phyloP scores from a whole-genome alignment of 2,113 vertebrate genomes.

The Empidonax traillii region DNA sequence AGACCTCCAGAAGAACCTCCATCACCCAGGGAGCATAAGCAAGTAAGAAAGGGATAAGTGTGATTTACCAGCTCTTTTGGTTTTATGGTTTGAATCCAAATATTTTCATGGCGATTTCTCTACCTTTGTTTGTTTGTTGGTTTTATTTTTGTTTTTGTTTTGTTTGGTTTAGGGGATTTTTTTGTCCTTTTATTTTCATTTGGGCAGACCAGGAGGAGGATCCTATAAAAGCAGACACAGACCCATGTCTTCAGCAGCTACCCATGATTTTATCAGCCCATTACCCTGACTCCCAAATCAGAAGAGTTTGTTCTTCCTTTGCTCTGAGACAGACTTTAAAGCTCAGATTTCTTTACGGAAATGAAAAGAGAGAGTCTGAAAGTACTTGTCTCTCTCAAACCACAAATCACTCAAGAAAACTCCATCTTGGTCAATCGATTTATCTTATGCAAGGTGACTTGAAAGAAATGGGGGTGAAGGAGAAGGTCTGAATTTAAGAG shows the following conservation, averaged over 20 bases:
- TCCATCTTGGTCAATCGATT: not conserved
- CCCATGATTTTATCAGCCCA: not conserved
- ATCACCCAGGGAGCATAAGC: not conserved
- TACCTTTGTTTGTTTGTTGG: not conserved
- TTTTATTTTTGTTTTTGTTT: too few relatives aligned
- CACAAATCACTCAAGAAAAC: not conserved
- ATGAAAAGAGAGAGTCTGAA: conserved; percentile 5
- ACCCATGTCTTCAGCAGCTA: not conserved
- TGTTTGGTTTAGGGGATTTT: not conserved
- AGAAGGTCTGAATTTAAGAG: not conserved
- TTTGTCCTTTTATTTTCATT: not conserved
- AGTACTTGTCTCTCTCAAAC: not conserved
- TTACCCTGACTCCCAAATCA: not conserved
- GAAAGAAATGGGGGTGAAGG: not conserved
- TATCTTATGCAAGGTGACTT: not conserved
- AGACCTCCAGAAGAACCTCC: not conserved
- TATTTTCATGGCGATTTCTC: not conserved
- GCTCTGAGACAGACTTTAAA: not conserved
- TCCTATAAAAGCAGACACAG: not conserved
- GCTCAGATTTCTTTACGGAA: conserved; percentile 3
- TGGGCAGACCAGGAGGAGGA: not conserved
- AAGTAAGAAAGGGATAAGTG: not conserved
- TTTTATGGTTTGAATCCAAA: not conserved
- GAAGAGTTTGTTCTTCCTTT: not conserved
- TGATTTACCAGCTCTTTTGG: not conserved